Evolutionary conservation across 2,797 vertebrate species (phyloP).

Genomic region (Falco peregrinus): DNA sequence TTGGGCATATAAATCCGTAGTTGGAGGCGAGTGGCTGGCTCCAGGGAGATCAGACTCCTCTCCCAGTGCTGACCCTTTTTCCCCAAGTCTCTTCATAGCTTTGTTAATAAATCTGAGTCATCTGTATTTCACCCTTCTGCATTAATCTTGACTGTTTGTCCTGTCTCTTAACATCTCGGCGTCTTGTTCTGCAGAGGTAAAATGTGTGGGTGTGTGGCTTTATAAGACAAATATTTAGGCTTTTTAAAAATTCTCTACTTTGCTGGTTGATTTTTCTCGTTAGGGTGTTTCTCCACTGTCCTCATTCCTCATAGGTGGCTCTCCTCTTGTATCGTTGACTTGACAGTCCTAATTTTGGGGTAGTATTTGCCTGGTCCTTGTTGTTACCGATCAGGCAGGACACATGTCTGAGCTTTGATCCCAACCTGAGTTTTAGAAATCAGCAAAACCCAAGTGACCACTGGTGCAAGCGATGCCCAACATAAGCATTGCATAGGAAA

Average conservation of each 20-base stretch:
- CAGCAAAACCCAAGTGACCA: background rate
- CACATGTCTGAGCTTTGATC: background rate
- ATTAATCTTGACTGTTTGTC: constrained; percentile 18
- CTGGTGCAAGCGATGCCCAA: rapidly evolving
- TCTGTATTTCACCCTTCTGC: background rate
- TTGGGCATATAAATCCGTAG: background rate
- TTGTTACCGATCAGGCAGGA: background rate
- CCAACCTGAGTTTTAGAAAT: background rate
- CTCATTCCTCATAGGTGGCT: background rate
- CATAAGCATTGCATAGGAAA: background rate
- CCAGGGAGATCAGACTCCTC: background rate
- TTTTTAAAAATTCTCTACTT: background rate
- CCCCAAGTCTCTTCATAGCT: background rate
- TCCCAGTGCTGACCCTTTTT: constrained; percentile 7
- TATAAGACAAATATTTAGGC: constrained; percentile 20
- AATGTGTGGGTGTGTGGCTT: constrained; percentile 23
- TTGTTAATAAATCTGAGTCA: constrained; percentile 47
- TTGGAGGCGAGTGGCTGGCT: background rate
- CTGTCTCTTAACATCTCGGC: background rate
- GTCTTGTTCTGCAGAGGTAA: background rate
- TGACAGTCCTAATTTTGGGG: background rate
- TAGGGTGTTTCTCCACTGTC: background rate
- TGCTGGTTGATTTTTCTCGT: background rate
- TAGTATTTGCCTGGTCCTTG: background rate
- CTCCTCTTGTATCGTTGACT: background rate